phyloP scores from a whole-genome alignment of 2,888 invertebrate genomes.

The Macropis europaea region DNA sequence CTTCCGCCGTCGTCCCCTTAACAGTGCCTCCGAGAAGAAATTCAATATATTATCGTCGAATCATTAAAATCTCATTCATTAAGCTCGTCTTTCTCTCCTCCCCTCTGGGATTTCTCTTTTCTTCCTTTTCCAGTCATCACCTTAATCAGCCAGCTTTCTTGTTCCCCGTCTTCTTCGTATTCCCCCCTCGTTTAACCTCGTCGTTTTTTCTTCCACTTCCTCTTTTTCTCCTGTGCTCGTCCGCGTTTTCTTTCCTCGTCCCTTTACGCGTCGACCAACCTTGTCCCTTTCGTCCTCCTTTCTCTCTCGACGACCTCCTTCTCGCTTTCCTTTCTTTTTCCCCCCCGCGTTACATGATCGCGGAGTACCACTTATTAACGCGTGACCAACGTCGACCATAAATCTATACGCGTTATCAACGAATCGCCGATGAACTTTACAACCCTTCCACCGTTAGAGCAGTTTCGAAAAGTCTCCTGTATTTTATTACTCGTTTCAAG shows the following conservation, averaged over 20 bases:
- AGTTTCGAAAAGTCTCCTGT: too few species aligned
- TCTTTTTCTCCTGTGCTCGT: not conserved
- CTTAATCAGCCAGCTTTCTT: slow-evolving; percentile 19
- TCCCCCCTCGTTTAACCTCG: slow-evolving; percentile 5
- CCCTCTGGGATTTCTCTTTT: not conserved
- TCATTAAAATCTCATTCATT: slow-evolving; percentile 37
- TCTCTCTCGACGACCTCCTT: slow-evolving; percentile 11
- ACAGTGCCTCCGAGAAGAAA: not conserved
- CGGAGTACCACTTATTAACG: slow-evolving; percentile 27
- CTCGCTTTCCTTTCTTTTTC: not conserved
- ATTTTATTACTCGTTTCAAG: too few species aligned
- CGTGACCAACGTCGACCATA: slow-evolving; percentile 12
- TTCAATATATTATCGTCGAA: slow-evolving; percentile 25
- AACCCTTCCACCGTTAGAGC: too few species aligned
- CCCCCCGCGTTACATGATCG: slow-evolving; percentile 5
- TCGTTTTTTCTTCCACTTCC: not conserved
- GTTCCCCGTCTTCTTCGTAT: slow-evolving; percentile 4
- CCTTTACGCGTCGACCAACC: not conserved
- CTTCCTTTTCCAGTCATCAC: slow-evolving; percentile 12
- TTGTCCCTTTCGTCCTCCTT: not conserved
- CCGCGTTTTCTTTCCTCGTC: not conserved
- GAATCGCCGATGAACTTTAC: slow-evolving; percentile 5
- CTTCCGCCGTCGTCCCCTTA: not conserved
- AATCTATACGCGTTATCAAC: slow-evolving; percentile 22
- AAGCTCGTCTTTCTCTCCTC: not conserved